These are phyloP conservation scores for Drosophila sturtevanti DNA, from an alignment of 1,140 invertebrate species.

Conservation along the genomic window DNA sequence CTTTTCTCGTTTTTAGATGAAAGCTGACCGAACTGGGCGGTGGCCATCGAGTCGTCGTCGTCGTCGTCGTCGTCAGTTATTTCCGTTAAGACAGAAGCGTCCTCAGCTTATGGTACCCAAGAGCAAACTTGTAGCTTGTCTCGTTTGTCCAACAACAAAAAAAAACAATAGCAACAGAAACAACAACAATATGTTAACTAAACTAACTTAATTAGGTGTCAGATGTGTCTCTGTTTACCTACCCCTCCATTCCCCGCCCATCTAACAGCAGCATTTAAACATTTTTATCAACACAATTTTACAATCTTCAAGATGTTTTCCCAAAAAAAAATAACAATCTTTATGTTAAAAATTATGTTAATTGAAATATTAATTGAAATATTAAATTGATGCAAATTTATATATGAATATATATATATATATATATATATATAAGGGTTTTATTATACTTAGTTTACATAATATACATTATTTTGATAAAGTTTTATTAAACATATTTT, in stretches of 20 bases:
- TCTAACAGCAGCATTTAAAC: background rate
- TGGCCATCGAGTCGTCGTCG: background rate
- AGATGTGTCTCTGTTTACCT: background rate
- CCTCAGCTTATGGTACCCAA: background rate
- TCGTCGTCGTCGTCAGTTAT: background rate
- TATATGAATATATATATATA: too few relatives aligned
- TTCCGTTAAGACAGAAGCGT: constrained; percentile 7
- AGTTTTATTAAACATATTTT: too few relatives aligned
- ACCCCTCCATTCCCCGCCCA: too few relatives aligned
- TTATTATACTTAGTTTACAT: too few relatives aligned
- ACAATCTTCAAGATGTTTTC: too few relatives aligned
- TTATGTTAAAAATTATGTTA: too few relatives aligned
- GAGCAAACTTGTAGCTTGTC: constrained; percentile 10
- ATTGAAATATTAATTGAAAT: too few relatives aligned
- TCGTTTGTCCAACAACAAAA: constrained; percentile 2
- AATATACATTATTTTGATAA: too few relatives aligned
- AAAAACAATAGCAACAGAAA: constrained; percentile 1
- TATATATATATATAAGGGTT: too few relatives aligned
- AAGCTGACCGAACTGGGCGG: constrained; percentile 16
- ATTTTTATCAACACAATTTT: constrained; percentile 1
- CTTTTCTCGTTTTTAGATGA: constrained; percentile 11
- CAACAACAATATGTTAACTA: constrained; percentile 4
- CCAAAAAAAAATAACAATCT: too few relatives aligned
- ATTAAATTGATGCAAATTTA: too few relatives aligned
- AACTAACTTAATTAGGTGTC: constrained; percentile 16